These are phyloP conservation scores for Dysmachus trigonus DNA, from an alignment of 2,888 invertebrate species.

Conservation along the genomic window DNA sequence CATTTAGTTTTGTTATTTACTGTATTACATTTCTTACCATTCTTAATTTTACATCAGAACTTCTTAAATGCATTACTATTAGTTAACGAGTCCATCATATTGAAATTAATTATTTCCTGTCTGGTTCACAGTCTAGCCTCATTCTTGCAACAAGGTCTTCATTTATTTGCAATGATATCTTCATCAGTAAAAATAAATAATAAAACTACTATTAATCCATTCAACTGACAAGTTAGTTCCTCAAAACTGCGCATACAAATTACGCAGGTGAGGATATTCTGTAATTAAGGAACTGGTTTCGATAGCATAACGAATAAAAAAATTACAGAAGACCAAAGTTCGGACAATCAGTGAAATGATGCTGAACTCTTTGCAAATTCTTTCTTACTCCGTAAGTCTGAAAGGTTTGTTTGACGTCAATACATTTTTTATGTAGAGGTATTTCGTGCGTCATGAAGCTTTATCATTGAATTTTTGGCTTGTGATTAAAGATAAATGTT, in stretches of 20 bases:
- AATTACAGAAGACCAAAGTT: background rate
- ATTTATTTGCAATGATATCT: background rate
- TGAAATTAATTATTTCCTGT: too few species aligned
- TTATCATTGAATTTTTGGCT: too few species aligned
- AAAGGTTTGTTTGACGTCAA: background rate
- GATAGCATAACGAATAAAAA: background rate
- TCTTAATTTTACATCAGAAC: too few species aligned
- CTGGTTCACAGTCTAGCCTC: too few species aligned
- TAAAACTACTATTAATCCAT: background rate
- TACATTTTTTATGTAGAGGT: background rate
- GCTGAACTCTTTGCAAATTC: background rate
- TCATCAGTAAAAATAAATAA: background rate
- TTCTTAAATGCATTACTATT: too few species aligned
- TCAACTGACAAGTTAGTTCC: background rate
- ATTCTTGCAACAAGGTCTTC: background rate
- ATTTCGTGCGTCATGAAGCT: background rate
- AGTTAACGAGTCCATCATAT: too few species aligned
- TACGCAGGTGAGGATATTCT: background rate
- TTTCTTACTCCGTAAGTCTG: too few species aligned
- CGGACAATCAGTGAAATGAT: background rate
- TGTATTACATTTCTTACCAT: too few species aligned
- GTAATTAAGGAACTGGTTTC: background rate
- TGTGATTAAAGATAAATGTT: too few species aligned
- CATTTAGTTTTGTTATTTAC: too few species aligned
- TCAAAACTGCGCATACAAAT: background rate